phyloP scores from a whole-genome alignment of 2,888 invertebrate species.

The Macropis europaea region DNA sequence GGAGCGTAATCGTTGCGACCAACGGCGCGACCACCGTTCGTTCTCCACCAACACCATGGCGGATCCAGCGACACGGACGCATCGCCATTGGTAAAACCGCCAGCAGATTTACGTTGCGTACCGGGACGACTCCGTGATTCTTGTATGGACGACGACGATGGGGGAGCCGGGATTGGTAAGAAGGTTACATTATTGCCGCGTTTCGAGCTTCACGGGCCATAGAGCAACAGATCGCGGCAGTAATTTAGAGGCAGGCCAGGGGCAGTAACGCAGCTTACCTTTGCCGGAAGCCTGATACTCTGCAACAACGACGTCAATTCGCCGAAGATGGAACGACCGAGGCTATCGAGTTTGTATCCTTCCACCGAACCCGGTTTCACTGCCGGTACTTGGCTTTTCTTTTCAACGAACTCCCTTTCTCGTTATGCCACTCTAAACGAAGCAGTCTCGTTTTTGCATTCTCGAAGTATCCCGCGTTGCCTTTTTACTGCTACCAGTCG shows the following conservation, averaged over 20 bases:
- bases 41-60: not conserved
- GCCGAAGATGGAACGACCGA: slow-evolving; percentile 26
- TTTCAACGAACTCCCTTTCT: slow-evolving; percentile 6
- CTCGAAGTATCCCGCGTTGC: not conserved
- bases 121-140: slow-evolving; percentile 52
- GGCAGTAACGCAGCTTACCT: slow-evolving; percentile 58
- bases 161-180: slow-evolving; percentile 68
- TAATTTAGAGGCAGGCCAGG: slow-evolving; percentile 67
- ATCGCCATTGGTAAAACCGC: slow-evolving; percentile 40
- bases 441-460: slow-evolving; percentile 20
- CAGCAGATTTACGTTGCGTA: slow-evolving; percentile 57
- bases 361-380: slow-evolving; percentile 2
- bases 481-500: too few species aligned
- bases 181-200: slow-evolving; percentile 74
- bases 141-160: slow-evolving; percentile 46
- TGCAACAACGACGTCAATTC: slow-evolving; percentile 21
- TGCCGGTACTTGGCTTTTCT: slow-evolving; percentile 6
- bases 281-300: slow-evolving; percentile 28
- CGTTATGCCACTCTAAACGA: slow-evolving; percentile 15
- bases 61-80: slow-evolving; percentile 22
- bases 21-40: slow-evolving; percentile 32
- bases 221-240: slow-evolving; percentile 68
- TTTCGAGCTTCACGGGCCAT: slow-evolving; percentile 74
- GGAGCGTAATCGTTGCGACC: slow-evolving; percentile 41
- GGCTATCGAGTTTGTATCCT: slow-evolving; percentile 34